Evolutionary conservation across 2,797 vertebrate species (phyloP), one percentile per base, ranked within the genome.

Genomic region (Odontamblyopus lacepedii): DNA sequence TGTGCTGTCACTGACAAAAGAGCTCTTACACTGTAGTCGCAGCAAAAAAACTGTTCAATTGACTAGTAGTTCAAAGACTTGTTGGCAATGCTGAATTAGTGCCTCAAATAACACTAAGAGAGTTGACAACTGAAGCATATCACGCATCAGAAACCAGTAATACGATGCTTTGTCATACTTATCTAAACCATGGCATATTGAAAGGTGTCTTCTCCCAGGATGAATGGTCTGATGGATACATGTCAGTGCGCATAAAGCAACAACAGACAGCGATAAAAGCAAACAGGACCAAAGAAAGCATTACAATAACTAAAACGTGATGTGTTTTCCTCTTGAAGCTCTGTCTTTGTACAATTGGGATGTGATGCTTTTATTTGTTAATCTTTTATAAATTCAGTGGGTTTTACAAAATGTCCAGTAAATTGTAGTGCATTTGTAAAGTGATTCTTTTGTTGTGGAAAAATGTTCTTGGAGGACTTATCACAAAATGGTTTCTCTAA

Each of bases 1-100:
- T 70, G 8, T 32, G 11, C 44, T 15, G 32, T n/a, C 18, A 50
- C 51, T 9, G 29, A 59, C 7, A 41, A 69, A 59, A 59, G 6
- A 19, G 6, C 56, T 27, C 18, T 69, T 41, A 38, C 6, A 27
- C 44, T 44, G 35, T 59, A 41, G 38, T 26, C 6, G 8, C 67
- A 18, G 38, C 38, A 69, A 69, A 59, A 44, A 55, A 44, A 67
- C 50, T 32, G 50, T 32, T 66, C 48, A 53, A 32, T 67, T 23
- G 16, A 59, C 12, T 27, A 0, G 23, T n/a, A 23, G 23, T 63
- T 38, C 27, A 23, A 27, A 26, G 30, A n/a, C 27, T 35, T 35
- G 18, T 35, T 35, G 8, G 8, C 61, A 63, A n/a, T 35, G 62
- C 35, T 63, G 62, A 19, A 63, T 62, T 35, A 62, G 60, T 62